Evolutionary conservation across 2,888 invertebrate genomes (phyloP), one percentile per base, ranked within the genome.

Genomic region (Drosophila koepferae): DNA sequence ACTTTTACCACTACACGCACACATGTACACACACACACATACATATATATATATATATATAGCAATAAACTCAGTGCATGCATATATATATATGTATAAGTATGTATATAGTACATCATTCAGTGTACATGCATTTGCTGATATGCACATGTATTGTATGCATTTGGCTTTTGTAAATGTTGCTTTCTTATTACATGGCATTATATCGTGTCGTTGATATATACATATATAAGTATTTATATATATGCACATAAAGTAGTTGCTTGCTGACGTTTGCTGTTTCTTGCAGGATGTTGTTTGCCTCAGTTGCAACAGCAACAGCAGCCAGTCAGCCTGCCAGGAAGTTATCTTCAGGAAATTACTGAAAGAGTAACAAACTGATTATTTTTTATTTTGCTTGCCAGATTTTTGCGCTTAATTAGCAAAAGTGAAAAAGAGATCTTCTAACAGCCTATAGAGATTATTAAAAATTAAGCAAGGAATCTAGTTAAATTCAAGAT

Each of bases 111-210:
- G 28, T 67, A 36, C 14, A 51, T 70, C 56, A 58, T 20, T 44
- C 28, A 28, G 34, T 64, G 12, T 23, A 53, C 64, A 18, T 64
- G 41, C 56, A 59, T 64, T 23, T 63, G 34, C 43, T 46, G 64
- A 56, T 73, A 51, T 61, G 48, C 41, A 38, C 51, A 53, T 62
- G 56, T 67, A 84, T 87, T 85, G 89, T 89, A 69, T 72, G 85
- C 80, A 69, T 79, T 84, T 85, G 77, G 84, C 90, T 88, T 85
- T 85, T 85, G 85, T 89, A 88, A 88, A 88, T 89, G 90, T 75
- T 85, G 77, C 89, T 80, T 85, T 82, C 88, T 89, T 85, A 89
- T 89, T 82, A 85, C 85, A 85, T 80, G 88, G 81, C 86, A 89
- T 87, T 89, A 87, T 85, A 85, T 72, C 77, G 63, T 86, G 82